Base-by-base conservation (phyloP, 53 echinoderm and acorn worm genomes). In the Echinometra lucunter region DNA sequence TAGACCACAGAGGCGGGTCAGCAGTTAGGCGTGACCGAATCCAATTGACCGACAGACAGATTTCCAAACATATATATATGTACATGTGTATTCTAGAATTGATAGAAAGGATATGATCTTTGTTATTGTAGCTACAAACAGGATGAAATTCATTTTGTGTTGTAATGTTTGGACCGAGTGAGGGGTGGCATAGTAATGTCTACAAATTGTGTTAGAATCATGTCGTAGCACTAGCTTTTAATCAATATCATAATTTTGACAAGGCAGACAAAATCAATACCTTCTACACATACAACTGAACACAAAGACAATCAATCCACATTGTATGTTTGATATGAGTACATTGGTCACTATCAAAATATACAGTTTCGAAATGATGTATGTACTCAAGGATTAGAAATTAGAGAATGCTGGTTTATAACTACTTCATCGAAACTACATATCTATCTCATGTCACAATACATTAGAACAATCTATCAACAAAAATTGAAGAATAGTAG, bases 221-320 rank as follows among this genome's bases (percentile, higher is more conserved):
- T 40, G 38, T 42, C 28, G 19, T 10, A 37, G 2, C n/a, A 83
- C 45, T 11, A 49, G 27, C 40, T 12, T 45, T 11, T n/a, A 83
- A 83, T 83, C 83, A n/a, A 83, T 83, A 83, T 49, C n/a, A 12
- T 45, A n/a, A 45, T 83, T 83, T 49, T 11, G 3, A 27, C 83
- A n/a, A 47, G 83, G 75, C 28, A 49, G 83, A 28, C 47, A 0
- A 45, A 83, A 83, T 83, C 83, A 83, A 83, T 83, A 83, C 11
- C 47, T 27, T 47, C 19, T 83, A 45, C 83, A 83, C 83, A 83
- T 49, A 47, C 45, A 83, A 83, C 70, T n/a, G 34, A 60, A 70
- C 70, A 70, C 75, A 75, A 18, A 37, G 40, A 34, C 17, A 75
- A 75, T 75, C 75, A 19, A 75, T 75, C n/a, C 19, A 38, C 40